A percentile compares a stretch with the other conserved stretches of the same genome.
phyloP scores from a whole-genome alignment of 2,888 invertebrate species.

The Beris morrisii region DNA sequence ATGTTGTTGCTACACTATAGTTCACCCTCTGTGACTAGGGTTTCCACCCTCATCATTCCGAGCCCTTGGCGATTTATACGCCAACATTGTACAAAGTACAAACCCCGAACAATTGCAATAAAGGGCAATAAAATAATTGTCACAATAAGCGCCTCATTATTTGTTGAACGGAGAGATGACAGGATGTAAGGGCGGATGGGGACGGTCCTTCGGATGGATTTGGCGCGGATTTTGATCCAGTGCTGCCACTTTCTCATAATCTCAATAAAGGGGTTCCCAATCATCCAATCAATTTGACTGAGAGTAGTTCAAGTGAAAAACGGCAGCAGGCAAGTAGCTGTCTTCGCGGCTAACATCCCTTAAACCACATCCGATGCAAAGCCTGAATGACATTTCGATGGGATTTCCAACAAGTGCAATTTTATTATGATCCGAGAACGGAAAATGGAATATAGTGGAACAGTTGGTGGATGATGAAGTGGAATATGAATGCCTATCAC shows the following conservation, averaged over 20 bases:
- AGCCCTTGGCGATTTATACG: conserved; percentile 2
- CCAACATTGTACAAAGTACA: conserved; percentile 6
- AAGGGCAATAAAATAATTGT: conserved; percentile 54
- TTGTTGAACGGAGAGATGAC: conserved; percentile 35
- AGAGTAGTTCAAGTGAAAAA: conserved; percentile 19
- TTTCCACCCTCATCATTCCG: conserved; percentile 11
- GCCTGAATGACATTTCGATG: conserved; percentile 36
- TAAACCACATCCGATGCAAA: conserved; percentile 32
- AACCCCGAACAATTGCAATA: conserved; percentile 35
- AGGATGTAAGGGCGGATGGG: conserved; percentile 18
- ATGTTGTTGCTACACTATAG: conserved; percentile 13
- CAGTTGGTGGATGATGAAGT: no score
- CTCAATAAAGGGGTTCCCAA: conserved; percentile 14
- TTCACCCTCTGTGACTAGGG: background rate
- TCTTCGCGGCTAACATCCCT: conserved; percentile 25
- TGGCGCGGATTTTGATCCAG: conserved; percentile 16
- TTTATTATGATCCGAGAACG: background rate
- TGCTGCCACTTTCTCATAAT: conserved; percentile 20
- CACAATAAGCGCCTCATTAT: conserved; percentile 58
- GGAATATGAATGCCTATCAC: no score
- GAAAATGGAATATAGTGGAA: no score
- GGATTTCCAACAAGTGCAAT: conserved; percentile 33
- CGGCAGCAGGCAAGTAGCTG: conserved; percentile 4
- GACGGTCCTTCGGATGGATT: background rate
- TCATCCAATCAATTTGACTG: background rate